phyloP scores from a whole-genome alignment of 2,113 vertebrate genomes.

The Apeltes quadracus region DNA sequence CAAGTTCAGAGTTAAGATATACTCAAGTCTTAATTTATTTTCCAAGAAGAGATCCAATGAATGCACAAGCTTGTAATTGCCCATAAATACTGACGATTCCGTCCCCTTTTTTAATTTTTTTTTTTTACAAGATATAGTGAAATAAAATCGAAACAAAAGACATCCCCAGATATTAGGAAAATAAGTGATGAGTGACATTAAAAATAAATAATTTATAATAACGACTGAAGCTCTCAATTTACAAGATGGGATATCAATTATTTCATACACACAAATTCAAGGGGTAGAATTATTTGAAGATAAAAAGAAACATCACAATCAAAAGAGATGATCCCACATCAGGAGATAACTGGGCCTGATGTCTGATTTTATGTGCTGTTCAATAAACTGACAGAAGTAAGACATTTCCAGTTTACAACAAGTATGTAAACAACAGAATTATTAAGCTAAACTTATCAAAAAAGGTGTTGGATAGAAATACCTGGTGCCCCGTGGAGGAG shows the following conservation, averaged over 20 bases:
- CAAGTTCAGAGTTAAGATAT: constrained; percentile 17
- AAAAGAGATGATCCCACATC: constrained; percentile 2
- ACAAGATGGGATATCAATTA: constrained; percentile 13
- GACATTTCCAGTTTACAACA: constrained; percentile 43
- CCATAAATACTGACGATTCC: constrained; percentile 47
- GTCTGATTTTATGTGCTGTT: constrained; percentile 29
- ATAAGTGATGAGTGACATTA: constrained; percentile 8
- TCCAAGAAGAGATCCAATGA: not conserved
- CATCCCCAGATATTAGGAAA: not conserved
- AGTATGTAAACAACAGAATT: constrained; percentile 28
- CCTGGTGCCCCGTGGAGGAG: not conserved
- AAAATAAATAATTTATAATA: constrained; percentile 46
- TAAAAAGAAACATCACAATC: not conserved
- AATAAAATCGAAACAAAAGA: constrained; percentile 45
- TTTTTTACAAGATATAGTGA: constrained; percentile 36
- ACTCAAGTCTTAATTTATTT: constrained; percentile 18
- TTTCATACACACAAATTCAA: constrained; percentile 13
- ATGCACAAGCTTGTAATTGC: constrained; percentile 33
- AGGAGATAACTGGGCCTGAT: constrained; percentile 16
- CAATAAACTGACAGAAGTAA: not conserved
- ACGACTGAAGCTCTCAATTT: not conserved
- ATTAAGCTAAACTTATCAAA: constrained; percentile 17
- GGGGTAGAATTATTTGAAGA: constrained; percentile 15
- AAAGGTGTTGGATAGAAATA: not conserved
- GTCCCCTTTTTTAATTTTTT: constrained; percentile 46